Percentiles rank a stretch among this genome's conserved stretches.
Conservation (phyloP, 2,888 invertebrate genomes). For the Sialis fuliginosa region DNA sequence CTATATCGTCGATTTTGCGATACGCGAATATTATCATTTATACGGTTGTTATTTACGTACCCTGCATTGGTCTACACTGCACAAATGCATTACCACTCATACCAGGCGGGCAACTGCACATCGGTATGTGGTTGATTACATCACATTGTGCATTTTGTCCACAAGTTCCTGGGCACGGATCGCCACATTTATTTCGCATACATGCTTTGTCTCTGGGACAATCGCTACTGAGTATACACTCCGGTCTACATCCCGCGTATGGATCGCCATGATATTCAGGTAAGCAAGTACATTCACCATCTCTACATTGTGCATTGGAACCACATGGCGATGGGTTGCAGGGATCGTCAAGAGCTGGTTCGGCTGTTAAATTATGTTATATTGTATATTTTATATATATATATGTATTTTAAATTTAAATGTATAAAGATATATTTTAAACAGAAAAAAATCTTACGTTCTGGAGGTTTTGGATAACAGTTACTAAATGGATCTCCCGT, state of each 20-base stretch:
- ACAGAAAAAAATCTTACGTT: conserved; percentile 11
- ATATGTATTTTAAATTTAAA: too few relatives aligned
- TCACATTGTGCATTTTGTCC: conserved; percentile 31
- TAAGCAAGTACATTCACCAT: conserved; percentile 23
- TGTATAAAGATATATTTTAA: neutral
- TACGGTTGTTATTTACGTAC: conserved; percentile 15
- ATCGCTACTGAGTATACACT: conserved; percentile 26
- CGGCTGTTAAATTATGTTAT: conserved; percentile 1
- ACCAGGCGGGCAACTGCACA: conserved; percentile 27
- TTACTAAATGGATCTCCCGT: conserved; percentile 41
- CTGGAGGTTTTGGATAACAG: conserved; percentile 20
- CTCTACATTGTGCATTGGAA: conserved; percentile 19
- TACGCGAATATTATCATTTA: conserved; percentile 9
- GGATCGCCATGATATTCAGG: conserved; percentile 24
- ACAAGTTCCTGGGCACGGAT: conserved; percentile 32
- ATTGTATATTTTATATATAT: too few relatives aligned
- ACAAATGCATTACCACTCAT: conserved; percentile 27
- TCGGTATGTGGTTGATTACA: conserved; percentile 31
- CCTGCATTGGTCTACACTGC: conserved; percentile 26
- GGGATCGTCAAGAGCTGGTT: conserved; percentile 12
- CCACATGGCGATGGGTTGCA: conserved; percentile 22
- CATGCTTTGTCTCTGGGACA: conserved; percentile 26
- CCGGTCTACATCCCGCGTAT: conserved; percentile 23
- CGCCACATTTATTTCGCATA: conserved; percentile 27
- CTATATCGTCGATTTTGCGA: neutral